phyloP scores from a whole-genome alignment of 2,888 invertebrate genomes.

The Trachelus troglodyta region DNA sequence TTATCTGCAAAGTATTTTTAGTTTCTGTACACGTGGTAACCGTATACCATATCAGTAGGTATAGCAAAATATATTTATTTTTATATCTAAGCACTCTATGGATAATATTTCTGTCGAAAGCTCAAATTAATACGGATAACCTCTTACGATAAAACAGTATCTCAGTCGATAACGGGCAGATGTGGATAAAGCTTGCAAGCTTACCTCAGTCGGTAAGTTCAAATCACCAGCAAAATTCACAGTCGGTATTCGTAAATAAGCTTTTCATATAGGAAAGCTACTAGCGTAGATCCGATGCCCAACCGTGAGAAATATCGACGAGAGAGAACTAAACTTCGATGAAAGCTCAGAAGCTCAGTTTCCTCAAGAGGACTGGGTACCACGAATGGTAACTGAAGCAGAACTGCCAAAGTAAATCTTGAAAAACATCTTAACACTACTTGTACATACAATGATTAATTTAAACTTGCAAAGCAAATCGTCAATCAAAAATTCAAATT shows the following conservation, averaged over 20 bases:
- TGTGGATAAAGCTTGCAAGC: background rate
- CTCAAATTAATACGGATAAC: conserved; percentile 4
- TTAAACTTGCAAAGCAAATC: background rate
- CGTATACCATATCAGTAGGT: background rate
- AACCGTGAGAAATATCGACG: background rate
- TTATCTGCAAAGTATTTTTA: background rate
- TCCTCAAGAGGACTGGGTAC: background rate
- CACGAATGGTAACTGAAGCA: background rate
- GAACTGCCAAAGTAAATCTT: background rate
- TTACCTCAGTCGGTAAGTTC: background rate
- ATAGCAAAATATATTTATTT: background rate
- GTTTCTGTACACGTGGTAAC: background rate
- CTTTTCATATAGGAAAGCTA: background rate
- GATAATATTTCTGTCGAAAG: background rate
- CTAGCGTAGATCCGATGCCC: background rate
- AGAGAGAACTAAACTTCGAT: background rate
- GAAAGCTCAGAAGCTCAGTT: background rate
- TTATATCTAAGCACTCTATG: background rate
- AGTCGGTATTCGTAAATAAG: background rate
- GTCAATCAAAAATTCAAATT: background rate
- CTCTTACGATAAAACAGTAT: conserved; percentile 7
- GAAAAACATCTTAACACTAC: background rate
- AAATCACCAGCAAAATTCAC: background rate
- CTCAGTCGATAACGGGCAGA: background rate
- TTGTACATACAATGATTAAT: background rate